Conservation (phyloP, 2,888 invertebrate species). For the Calameuta pallipes region DNA sequence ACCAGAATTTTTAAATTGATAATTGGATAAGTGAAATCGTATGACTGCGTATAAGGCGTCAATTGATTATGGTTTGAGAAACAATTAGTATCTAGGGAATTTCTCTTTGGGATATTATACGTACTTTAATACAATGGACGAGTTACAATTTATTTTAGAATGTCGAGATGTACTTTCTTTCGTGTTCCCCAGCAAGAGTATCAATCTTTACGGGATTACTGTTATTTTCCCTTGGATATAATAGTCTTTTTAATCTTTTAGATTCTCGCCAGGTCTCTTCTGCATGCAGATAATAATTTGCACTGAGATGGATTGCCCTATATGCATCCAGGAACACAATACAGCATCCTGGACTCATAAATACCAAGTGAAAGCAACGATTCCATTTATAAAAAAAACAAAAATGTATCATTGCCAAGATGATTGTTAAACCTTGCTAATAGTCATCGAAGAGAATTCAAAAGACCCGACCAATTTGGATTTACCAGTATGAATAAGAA, state of each 20-base stretch:
- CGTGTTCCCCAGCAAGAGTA: neutral
- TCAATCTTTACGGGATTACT: neutral
- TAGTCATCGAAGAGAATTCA: neutral
- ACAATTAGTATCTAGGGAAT: neutral
- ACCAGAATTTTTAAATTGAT: neutral
- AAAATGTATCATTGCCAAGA: neutral
- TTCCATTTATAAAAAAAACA: neutral
- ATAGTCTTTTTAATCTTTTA: neutral
- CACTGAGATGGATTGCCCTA: neutral
- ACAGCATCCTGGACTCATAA: neutral
- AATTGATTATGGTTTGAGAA: neutral
- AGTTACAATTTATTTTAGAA: neutral
- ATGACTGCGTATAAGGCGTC: neutral
- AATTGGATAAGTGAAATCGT: neutral
- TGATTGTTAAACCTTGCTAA: neutral
- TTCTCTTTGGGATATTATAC: neutral
- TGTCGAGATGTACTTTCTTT: neutral
- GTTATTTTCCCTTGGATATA: neutral
- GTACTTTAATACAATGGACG: neutral
- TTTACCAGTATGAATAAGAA: neutral
- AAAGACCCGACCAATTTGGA: neutral
- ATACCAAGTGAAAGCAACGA: neutral
- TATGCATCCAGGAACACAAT: neutral
- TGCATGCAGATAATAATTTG: neutral
- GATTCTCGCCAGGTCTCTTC: neutral